A percentile compares a stretch with the other conserved stretches of the same genome.
phyloP scores from a whole-genome alignment of 30 jellyfish, hydroid and myxozoan species.

The Aurelia aurita complex sp. Pacific region DNA sequence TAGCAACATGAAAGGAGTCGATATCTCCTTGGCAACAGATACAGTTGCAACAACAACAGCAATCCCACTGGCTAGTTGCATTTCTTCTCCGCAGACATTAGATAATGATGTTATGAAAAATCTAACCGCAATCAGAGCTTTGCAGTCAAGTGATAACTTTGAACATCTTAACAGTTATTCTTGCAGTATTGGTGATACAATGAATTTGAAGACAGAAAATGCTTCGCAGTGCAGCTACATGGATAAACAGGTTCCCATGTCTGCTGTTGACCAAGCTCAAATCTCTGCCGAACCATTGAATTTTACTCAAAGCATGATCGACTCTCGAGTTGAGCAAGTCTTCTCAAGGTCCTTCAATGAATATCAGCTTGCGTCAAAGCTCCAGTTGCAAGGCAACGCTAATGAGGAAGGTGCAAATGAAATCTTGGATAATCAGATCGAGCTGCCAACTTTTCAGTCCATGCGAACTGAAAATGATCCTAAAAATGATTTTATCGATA shows the following conservation, averaged over 20 bases:
- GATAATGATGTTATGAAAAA: background rate
- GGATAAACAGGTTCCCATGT: background rate
- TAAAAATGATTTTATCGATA: conserved; percentile 16
- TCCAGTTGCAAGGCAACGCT: background rate
- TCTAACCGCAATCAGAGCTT: background rate
- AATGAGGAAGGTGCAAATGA: background rate
- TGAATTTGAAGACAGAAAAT: background rate
- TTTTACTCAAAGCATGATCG: conserved; percentile 53
- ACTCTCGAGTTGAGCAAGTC: conserved; percentile 62
- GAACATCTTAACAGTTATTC: background rate
- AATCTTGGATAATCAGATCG: background rate
- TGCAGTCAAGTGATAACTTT: background rate
- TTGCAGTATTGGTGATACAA: background rate
- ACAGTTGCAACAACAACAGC: background rate
- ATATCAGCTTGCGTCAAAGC: conserved; percentile 50
- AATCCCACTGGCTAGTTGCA: background rate
- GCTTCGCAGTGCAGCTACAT: background rate
- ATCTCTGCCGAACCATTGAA: conserved; percentile 30
- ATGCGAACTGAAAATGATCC: no score
- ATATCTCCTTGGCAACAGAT: background rate
- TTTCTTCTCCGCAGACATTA: background rate
- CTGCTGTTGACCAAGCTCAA: background rate
- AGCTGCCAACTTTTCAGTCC: background rate
- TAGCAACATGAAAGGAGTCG: conserved; percentile 3
- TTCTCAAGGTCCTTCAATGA: conserved; percentile 47